phyloP scores from a whole-genome alignment of 2,113 vertebrate species.

The Neopipo cinnamomea region DNA sequence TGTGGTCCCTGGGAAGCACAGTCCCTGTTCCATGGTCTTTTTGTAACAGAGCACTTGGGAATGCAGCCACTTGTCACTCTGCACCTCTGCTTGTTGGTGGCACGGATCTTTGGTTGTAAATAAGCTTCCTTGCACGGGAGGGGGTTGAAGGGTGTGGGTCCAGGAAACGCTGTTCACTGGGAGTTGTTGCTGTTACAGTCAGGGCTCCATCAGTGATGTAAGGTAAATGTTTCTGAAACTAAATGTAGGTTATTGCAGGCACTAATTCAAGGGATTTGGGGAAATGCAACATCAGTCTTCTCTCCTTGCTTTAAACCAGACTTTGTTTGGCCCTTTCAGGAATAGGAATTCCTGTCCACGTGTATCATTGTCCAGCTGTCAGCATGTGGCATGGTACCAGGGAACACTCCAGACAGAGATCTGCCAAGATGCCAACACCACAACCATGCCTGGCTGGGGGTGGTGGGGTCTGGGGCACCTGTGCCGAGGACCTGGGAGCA shows the following conservation, averaged over 20 bases:
- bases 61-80: not conserved
- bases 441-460: not conserved
- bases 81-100: not conserved
- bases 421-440: not conserved
- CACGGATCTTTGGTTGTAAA: rapidly evolving
- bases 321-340: not conserved
- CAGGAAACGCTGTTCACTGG: not conserved
- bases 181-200: not conserved
- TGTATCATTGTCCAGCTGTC: not conserved
- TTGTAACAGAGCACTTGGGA: not conserved
- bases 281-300: not conserved
- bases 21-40: rapidly evolving
- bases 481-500: not conserved
- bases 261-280: not conserved
- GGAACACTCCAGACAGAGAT: not conserved
- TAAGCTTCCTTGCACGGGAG: not conserved
- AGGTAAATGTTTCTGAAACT: not conserved
- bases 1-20: not conserved
- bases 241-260: not conserved
- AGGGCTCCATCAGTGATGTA: not conserved
- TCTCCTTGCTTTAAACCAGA: not conserved
- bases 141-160: not conserved
- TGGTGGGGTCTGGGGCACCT: rapidly evolving
- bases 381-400: not conserved
- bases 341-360: not conserved